Evolutionary conservation across 1,140 invertebrate species (phyloP).

Genomic region (Drosophila nannoptera): DNA sequence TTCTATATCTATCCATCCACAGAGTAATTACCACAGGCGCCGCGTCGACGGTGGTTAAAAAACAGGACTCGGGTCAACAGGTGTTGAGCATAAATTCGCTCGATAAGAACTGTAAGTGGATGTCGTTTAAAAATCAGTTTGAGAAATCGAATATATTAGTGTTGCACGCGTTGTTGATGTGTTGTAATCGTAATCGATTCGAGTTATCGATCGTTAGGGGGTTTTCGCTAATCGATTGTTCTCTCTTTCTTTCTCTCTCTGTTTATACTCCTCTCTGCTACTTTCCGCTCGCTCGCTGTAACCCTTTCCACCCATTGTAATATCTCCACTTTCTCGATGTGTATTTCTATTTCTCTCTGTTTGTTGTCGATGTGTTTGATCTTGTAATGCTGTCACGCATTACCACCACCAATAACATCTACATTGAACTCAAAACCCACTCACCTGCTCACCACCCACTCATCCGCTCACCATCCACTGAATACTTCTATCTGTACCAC

Average conservation of each 20-base stretch:
- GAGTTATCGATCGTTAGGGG: slow-evolving; percentile 46
- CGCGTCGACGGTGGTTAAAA: slow-evolving; percentile 72
- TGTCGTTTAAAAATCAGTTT: slow-evolving; percentile 20
- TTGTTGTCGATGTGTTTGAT: slow-evolving; percentile 43
- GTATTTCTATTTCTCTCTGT: slow-evolving; percentile 32
- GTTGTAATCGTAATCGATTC: slow-evolving; percentile 47
- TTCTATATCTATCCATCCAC: slow-evolving; percentile 31
- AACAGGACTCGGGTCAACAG: slow-evolving; percentile 75
- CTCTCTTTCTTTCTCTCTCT: slow-evolving; percentile 50
- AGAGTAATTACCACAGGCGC: slow-evolving; percentile 76
- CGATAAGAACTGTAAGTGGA: slow-evolving; percentile 79
- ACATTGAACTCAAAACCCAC: neutral
- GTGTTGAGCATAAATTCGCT: slow-evolving; percentile 74
- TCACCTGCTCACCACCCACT: neutral
- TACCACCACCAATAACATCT: slow-evolving; percentile 10
- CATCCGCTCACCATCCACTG: neutral
- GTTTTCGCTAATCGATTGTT: slow-evolving; percentile 69
- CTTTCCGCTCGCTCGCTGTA: slow-evolving; percentile 64
- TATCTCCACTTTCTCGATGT: slow-evolving; percentile 35
- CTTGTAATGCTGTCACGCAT: slow-evolving; percentile 52
- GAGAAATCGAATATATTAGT: slow-evolving; percentile 55
- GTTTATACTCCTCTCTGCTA: slow-evolving; percentile 31
- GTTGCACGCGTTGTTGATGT: slow-evolving; percentile 71
- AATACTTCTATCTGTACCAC: too few species aligned
- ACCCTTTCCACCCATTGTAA: slow-evolving; percentile 16